Percentiles rank a stretch among this genome's conserved stretches.
Conservation (phyloP, 2,888 invertebrate genomes). For the Latrodectus elegans region DNA sequence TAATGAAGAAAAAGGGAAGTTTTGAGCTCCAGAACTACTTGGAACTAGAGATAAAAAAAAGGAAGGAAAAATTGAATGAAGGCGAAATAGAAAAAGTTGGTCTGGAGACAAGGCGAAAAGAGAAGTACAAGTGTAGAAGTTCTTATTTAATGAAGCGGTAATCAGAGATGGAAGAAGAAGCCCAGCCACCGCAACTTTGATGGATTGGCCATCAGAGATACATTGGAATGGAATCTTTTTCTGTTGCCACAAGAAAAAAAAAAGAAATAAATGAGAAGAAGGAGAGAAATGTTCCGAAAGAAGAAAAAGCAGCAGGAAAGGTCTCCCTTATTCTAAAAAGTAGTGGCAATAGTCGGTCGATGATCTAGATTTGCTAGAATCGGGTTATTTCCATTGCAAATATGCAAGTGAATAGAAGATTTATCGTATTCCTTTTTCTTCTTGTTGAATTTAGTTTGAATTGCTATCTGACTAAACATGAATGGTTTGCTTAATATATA, state of each 20-base stretch:
- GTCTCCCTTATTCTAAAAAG: too few species aligned
- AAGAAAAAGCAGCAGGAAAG: neutral
- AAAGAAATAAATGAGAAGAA: constrained; percentile 18
- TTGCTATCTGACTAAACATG: too few species aligned
- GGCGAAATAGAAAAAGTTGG: neutral
- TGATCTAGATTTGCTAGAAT: neutral
- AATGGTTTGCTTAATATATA: too few species aligned
- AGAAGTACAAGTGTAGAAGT: constrained; percentile 61
- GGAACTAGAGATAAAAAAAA: neutral
- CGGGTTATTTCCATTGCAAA: constrained; percentile 5
- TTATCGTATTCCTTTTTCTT: neutral
- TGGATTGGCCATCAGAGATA: constrained; percentile 63
- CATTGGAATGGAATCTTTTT: constrained; percentile 40
- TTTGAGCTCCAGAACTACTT: neutral
- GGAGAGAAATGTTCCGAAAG: neutral
- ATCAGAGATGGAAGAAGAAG: constrained; percentile 54
- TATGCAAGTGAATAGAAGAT: neutral
- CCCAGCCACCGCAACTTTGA: constrained; percentile 50
- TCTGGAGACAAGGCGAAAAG: neutral
- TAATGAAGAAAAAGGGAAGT: neutral
- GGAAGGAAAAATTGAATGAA: neutral
- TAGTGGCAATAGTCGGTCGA: neutral
- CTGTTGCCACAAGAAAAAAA: constrained; percentile 22
- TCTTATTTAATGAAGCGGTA: constrained; percentile 68
- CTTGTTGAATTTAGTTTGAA: too few species aligned